Evolutionary conservation across 2,797 vertebrate species (phyloP).

Genomic region (Eidolon dupreanum): DNA sequence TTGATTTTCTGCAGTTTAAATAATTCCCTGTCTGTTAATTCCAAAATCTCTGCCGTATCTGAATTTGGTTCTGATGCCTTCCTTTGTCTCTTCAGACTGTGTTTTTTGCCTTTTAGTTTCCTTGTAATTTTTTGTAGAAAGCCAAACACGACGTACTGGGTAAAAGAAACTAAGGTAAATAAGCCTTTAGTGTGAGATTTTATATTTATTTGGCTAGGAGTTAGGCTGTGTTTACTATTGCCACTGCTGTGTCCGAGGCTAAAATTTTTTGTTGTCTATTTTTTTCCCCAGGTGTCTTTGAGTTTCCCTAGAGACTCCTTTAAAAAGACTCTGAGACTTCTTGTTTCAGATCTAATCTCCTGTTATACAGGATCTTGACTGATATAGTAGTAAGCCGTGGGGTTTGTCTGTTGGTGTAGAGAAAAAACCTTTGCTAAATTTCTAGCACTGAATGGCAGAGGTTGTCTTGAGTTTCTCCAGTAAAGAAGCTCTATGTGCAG

Average conservation of each 20-base stretch:
- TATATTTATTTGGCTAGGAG: neutral
- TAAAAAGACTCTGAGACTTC: neutral
- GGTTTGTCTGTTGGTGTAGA: neutral
- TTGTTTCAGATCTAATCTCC: neutral
- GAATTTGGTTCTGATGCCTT: neutral
- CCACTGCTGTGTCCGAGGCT: neutral
- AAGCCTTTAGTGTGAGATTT: neutral
- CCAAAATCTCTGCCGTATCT: neutral
- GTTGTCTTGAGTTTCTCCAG: neutral
- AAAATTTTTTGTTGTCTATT: neutral
- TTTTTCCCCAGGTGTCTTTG: neutral
- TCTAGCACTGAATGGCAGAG: neutral
- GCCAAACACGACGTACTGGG: neutral
- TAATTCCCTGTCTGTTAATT: neutral
- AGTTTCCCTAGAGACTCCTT: neutral
- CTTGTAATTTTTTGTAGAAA: neutral
- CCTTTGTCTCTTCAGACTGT: neutral
- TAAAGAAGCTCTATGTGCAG: neutral
- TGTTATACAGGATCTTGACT: neutral
- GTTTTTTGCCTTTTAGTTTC: neutral
- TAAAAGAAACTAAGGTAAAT: neutral
- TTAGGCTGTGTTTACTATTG: neutral
- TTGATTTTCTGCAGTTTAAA: neutral
- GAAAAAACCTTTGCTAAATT: neutral
- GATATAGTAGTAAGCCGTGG: neutral